Evolutionary conservation across 2,888 invertebrate species (phyloP).

Genomic region (Galerucella nymphaeae): DNA sequence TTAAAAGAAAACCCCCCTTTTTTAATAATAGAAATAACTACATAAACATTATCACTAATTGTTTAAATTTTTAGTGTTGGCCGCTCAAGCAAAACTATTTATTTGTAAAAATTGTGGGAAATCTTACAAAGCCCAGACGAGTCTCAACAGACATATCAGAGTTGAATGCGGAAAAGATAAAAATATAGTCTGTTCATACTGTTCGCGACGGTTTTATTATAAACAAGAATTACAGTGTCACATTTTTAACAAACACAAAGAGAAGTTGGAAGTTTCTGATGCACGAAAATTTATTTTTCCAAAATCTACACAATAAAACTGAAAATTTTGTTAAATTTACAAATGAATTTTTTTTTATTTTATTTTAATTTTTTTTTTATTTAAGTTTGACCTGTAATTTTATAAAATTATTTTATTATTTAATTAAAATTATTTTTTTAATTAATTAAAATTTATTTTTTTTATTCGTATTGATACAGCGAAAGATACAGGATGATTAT

Average conservation of each 20-base stretch:
- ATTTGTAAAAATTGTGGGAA: slow-evolving; percentile 42
- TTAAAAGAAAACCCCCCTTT: too few relatives aligned
- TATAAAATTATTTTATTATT: too few relatives aligned
- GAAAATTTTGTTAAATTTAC: background rate
- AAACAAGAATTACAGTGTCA: slow-evolving; percentile 41
- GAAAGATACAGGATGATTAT: too few relatives aligned
- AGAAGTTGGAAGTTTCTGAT: background rate
- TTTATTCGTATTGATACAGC: too few relatives aligned
- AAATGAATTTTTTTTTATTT: background rate
- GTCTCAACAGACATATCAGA: slow-evolving; percentile 45
- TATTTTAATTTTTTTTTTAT: too few relatives aligned
- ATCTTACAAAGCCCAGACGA: slow-evolving; percentile 42
- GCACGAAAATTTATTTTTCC: slow-evolving; percentile 3
- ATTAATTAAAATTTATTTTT: too few relatives aligned
- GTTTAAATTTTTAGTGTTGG: background rate
- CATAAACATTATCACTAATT: background rate
- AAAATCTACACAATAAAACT: background rate
- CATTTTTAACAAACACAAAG: slow-evolving; percentile 38
- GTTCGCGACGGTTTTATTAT: slow-evolving; percentile 37
- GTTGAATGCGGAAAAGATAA: slow-evolving; percentile 63
- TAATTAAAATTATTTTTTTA: too few relatives aligned
- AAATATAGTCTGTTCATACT: slow-evolving; percentile 36
- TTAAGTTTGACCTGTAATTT: too few relatives aligned
- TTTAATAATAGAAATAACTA: background rate
- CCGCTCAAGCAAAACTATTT: slow-evolving; percentile 9